Percentiles rank a stretch among this genome's conserved stretches.
These are phyloP conservation scores for Brenthis ino DNA, from an alignment of 2,888 invertebrate genomes.

Conservation along the genomic window DNA sequence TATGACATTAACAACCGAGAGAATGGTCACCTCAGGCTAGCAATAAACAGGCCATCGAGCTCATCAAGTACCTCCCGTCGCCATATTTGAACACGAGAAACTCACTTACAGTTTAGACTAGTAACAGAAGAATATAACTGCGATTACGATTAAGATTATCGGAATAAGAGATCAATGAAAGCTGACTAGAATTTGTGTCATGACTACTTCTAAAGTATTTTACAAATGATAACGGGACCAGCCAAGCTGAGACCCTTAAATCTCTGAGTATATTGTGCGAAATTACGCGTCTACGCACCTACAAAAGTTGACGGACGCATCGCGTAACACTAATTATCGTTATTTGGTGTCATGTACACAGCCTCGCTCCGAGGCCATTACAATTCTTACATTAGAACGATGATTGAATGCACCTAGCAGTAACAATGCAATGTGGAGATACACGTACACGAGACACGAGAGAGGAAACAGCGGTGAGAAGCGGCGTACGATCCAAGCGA, in stretches of 20 bases:
- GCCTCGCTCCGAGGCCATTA: constrained; percentile 62
- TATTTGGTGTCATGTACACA: constrained; percentile 77
- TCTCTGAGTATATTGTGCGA: constrained; percentile 53
- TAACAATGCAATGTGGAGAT: constrained; percentile 54
- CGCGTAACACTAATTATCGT: constrained; percentile 44
- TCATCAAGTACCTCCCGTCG: constrained; percentile 37
- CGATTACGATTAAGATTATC: constrained; percentile 66
- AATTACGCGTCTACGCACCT: constrained; percentile 42
- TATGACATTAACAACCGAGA: not conserved
- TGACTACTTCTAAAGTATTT: constrained; percentile 69
- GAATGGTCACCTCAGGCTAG: not conserved
- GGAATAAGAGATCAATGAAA: constrained; percentile 78
- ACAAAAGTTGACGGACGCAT: constrained; percentile 36
- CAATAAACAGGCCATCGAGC: constrained; percentile 6
- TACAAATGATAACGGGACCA: constrained; percentile 48
- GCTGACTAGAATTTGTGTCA: constrained; percentile 79
- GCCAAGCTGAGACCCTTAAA: constrained; percentile 26
- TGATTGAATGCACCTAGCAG: constrained; percentile 69
- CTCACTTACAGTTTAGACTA: constrained; percentile 65
- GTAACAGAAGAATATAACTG: constrained; percentile 67
- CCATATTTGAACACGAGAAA: constrained; percentile 65
- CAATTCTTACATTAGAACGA: constrained; percentile 61
- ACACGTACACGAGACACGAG: constrained; percentile 22
- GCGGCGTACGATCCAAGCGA: constrained; percentile 53
- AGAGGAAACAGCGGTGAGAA: constrained; percentile 42